Base-by-base conservation (phyloP, 92 coral and sea anemone species). In the Plumapathes pennacea region DNA sequence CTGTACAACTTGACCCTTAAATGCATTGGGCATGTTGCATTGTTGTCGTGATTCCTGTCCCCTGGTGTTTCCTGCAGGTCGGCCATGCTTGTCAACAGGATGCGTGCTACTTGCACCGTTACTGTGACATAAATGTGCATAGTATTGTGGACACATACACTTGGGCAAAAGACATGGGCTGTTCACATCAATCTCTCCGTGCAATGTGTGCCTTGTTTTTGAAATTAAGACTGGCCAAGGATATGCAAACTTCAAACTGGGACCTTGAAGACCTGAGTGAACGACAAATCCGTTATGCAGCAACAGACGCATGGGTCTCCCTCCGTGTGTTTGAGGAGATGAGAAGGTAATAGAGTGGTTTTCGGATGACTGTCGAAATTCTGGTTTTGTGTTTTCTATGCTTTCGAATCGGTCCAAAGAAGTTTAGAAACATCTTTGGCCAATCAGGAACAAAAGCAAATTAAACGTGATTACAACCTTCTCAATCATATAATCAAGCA, bases 281-380 rank as follows among this genome's bases (percentile, higher is more conserved):
- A 18, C 74, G 78, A 38, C 97, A 89, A 55, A 62, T 89, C 1
- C 39, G 41, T 18, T 89, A 89, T 76, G 97, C 97, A 12, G 84
- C 89, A 25, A 89, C 97, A 3, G 97, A 89, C 72, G 97, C 97
- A 0, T 89, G 97, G 97, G 62, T 76, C 14, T 85, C 92, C 26
- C 89, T 89, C 10, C 69, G 65, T 30, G 83, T 89, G 13, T 85
- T 80, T 51, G 62, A 72, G 24, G 90, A 89, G 69, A 89, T 89
- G 97, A 89, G 81, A 67, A 85, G 89, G 97, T 89, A n/a, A n/a
- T n/a, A n/a, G n/a, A n/a, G n/a, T n/a, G n/a, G n/a, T n/a, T n/a
- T n/a, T n/a, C n/a, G n/a, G n/a, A n/a, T n/a, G n/a, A n/a, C n/a
- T n/a, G n/a, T n/a, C n/a, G n/a, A n/a, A n/a, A n/a, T n/a, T n/a